Base-by-base conservation (phyloP, 1,140 invertebrate species). In the Agrypnia vestita region DNA sequence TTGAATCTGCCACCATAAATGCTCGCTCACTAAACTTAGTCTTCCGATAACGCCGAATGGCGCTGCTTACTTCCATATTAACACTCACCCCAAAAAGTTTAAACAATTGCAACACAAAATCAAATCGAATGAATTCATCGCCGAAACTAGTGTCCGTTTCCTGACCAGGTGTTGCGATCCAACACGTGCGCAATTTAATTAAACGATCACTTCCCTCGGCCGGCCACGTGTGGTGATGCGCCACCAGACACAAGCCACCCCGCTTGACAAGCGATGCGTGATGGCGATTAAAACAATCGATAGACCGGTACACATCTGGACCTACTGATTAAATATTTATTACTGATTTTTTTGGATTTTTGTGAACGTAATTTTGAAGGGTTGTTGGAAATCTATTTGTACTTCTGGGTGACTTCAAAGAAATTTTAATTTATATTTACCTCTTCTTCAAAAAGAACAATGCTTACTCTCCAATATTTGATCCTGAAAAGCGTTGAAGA, bases 131-230 rank as follows among this genome's bases (percentile, higher is more conserved):
- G 49, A 51, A 51, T 13, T 51, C 49, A 15, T 51, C n/a, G 3
- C 11, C 49, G 25, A 35, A 35, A 35, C 25, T 35, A 3, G 1
- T 6, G 25, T 35, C 0, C 35, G 49, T 56, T 78, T 78, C 64
- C 64, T 59, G 67, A 11, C 77, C 77, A 78, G 77, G 77, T 78
- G 77, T 78, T 43, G 43, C 53, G 35, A 21, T 64, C 8, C 10
- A 17, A 72, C 67, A 78, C 77, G 64, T 71, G 76, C 25, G 35
- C 35, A 12, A 53, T 67, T 78, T 56, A 78, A 78, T 78, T 71
- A 72, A 78, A 72, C 35, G 59, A 53, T 59, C 51, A 44, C 43
- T 35, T 55, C 49, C 43, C 17, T 17, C 46, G 21, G n/a, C 71
- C 3, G 21, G 7, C n/a, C 76, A 78, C 76, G 76, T 78, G 76